Base-by-base conservation (phyloP, 2,797 vertebrate species). In the Hapalemur alaotrensis region DNA sequence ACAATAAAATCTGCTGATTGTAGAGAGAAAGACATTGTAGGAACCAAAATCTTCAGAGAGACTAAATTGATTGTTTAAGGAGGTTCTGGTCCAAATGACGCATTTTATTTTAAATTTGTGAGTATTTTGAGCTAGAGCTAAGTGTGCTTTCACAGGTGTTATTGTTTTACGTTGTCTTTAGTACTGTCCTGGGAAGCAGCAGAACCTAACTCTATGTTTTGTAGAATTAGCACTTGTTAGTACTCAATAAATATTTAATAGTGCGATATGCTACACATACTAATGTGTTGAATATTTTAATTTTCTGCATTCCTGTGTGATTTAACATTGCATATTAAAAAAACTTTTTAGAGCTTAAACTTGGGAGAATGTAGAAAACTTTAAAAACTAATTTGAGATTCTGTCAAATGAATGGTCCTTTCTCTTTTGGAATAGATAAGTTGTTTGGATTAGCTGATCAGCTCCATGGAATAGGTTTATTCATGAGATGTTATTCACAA, bases 181-280 rank as follows among this genome's bases (percentile, higher is more conserved):
- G 9, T 79, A 65, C 75, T 48, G 50, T 69, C 65, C 41, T 87
- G 83, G 83, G 89, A 93, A 83, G 52, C 10, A 50, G 9, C 35
- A 92, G 41, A 89, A 82, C 89, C n/a, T 78, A 85, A 94, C 30
- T 75, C 38, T 78, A 23, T 65, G 73, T 95, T 94, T 90, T 89
- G 18, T 32, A 75, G n/a, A 48, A 18, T 93, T 96, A 57, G 41
- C 38, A 65, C 22, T 95, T 91, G 63, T 79, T 95, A 91, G 32
- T 91, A 7, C 23, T 94, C 75, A 46, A 93, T 96, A 91, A 94
- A 93, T 96, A 92, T 96, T 97, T 97, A 96, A 96, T 93, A 83
- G 5, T 80, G 85, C 4, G 2, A 59, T 91, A 59, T 81, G 72
- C 20, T 92, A 69, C 35, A 46, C 50, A 75, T 83, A 91, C 5